phyloP scores from a whole-genome alignment of 2,797 vertebrate species.

The Propithecus perrieri region DNA sequence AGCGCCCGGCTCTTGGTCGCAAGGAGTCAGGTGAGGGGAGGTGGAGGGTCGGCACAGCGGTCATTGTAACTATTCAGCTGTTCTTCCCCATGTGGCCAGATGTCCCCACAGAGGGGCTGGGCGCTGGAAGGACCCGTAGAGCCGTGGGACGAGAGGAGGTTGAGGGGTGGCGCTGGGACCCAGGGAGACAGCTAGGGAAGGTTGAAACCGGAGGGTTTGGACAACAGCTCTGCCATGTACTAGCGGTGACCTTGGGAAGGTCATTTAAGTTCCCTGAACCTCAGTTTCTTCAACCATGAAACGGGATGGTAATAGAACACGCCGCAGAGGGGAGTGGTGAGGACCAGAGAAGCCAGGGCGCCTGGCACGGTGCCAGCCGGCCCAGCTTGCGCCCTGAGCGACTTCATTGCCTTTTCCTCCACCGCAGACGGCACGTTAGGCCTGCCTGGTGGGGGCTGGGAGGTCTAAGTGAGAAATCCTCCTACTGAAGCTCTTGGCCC shows the following conservation, averaged over 20 bases:
- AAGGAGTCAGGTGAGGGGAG: neutral
- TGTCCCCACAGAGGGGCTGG: neutral
- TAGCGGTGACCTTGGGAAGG: neutral
- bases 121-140: neutral
- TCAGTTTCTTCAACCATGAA: neutral
- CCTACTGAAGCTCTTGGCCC: too few relatives aligned
- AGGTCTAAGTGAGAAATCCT: neutral
- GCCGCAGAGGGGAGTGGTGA: neutral
- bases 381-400: rapidly evolving
- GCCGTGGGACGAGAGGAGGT: neutral
- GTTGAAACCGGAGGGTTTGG: neutral
- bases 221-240: neutral
- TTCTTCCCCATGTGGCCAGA: too few relatives aligned
- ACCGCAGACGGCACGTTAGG: rapidly evolving
- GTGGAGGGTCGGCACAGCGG: neutral
- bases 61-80: neutral
- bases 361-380: neutral
- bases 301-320: neutral
- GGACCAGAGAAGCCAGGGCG: neutral
- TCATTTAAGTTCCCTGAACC: neutral
- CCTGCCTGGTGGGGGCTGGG: neutral
- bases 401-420: neutral
- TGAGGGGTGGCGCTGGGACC: neutral
- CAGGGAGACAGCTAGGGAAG: too few relatives aligned
- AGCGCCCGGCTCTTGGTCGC: neutral